These are phyloP conservation scores for Bufo bufo DNA, from an alignment of 2,113 vertebrate species.

Conservation along the genomic window DNA sequence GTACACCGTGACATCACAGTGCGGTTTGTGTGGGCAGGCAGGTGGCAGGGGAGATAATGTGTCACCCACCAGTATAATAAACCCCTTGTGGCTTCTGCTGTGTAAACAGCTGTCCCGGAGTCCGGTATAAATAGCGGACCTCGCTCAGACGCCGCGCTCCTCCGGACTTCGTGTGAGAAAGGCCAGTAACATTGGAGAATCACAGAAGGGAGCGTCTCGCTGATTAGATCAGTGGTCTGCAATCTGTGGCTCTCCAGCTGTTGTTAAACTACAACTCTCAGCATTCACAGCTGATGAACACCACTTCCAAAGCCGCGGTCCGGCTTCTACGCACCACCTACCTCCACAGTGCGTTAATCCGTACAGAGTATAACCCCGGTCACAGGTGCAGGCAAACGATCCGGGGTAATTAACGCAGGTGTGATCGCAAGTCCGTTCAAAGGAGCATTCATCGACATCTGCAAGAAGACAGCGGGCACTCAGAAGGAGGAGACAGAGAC, in stretches of 20 bases:
- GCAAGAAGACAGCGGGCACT: slow-evolving; percentile 48
- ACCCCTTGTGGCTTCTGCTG: neutral
- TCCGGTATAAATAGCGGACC: slow-evolving; percentile 17
- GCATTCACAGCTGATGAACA: too few relatives aligned
- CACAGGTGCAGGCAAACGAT: slow-evolving; percentile 88
- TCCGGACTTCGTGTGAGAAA: too few relatives aligned
- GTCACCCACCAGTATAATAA: slow-evolving; percentile 27
- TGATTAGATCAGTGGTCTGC: too few relatives aligned
- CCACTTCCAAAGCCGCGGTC: neutral
- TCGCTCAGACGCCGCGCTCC: neutral
- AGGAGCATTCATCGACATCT: slow-evolving; percentile 98
- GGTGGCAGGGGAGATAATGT: slow-evolving; percentile 1
- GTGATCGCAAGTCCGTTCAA: slow-evolving; percentile 94
- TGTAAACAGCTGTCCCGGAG: neutral
- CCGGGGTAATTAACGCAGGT: slow-evolving; percentile 92
- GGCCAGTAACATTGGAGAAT: too few relatives aligned
- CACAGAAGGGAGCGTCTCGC: too few relatives aligned
- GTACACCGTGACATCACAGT: neutral
- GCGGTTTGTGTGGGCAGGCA: neutral
- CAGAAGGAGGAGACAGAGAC: neutral
- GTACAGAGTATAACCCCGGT: slow-evolving; percentile 90
- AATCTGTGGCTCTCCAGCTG: too few relatives aligned
- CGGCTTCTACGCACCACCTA: too few relatives aligned
- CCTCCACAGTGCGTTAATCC: slow-evolving; percentile 95
- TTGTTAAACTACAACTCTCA: neutral